Evolutionary conservation across 1,140 invertebrate species (phyloP).

Genomic region (Vanessa atalanta): DNA sequence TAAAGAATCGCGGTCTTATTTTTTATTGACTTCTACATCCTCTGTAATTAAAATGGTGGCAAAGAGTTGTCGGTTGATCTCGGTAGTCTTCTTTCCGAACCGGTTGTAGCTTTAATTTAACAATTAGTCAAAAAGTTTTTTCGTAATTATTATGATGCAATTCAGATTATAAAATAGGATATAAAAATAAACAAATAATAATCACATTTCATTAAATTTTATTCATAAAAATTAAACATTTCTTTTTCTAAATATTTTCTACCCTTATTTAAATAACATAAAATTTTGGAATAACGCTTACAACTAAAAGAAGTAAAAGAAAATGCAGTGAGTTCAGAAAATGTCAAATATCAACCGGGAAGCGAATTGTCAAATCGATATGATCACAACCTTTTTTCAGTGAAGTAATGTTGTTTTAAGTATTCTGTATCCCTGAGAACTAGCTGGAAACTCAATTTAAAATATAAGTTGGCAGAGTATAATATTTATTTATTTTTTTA

Average conservation of each 20-base stretch:
- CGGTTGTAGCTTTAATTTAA: too few relatives aligned
- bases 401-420: too few relatives aligned
- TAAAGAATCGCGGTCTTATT: too few relatives aligned
- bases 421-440: too few relatives aligned
- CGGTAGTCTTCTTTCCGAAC: too few relatives aligned
- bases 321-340: conserved; percentile 38
- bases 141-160: neutral
- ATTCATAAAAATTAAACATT: conserved; percentile 43
- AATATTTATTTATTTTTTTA: neutral
- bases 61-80: too few relatives aligned
- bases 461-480: neutral
- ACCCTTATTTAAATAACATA: conserved; percentile 37
- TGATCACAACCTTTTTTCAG: too few relatives aligned
- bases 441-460: too few relatives aligned
- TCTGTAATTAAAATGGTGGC: too few relatives aligned
- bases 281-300: conserved; percentile 48
- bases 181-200: neutral
- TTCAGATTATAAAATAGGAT: neutral
- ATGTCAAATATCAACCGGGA: neutral
- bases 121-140: too few relatives aligned
- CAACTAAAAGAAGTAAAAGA: conserved; percentile 35
- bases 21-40: too few relatives aligned
- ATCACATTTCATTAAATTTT: conserved; percentile 23
- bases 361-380: too few relatives aligned
- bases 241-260: conserved; percentile 27